Evolutionary conservation across 2,797 vertebrate species (phyloP), one percentile per base, ranked within the genome.

Genomic region (Muscicapa comitata): DNA sequence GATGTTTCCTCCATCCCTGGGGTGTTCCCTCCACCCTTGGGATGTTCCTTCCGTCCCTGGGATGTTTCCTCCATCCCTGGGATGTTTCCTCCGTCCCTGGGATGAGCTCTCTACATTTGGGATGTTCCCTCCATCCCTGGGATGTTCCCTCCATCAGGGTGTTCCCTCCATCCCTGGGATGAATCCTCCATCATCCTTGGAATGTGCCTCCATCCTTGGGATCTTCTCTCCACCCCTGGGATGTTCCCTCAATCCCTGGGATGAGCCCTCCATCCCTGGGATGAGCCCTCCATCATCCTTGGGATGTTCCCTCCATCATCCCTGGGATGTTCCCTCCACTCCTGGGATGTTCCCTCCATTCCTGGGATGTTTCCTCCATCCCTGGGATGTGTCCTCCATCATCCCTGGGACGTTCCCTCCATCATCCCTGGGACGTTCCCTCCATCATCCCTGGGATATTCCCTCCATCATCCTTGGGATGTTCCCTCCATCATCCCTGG

Each of bases 341-440:
- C 40, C 0, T 3, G 35, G n/a, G 3, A 23, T 45, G 43, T 13
- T 47, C 24, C 17, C 50, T 58, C 35, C 40, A 3, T 3, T 20
- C 21, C 45, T 24, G 45, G 45, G 21, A 14, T 26, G 45, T 9
- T 31, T 19, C 17, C 47, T 58, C 35, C 43, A 3, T 28, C 62
- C 37, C 1, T 3, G 38, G 35, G 3, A 14, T 47, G 45, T 9
- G 28, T 10, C 24, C 24, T 47, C 54, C 33, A 31, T 51, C 43
- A 3, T n/a, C 70, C 43, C 1, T 3, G 38, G n/a, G 3, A 13
- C 8, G 11, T 12, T 7, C 43, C 5, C 45, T 47, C 13, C 7
- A 47, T 6, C 43, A 3, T 24, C 66, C 40, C 0, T 3, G n/a
- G 31, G 2, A 23, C 13, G 21, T 45, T 6, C 19, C 18, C 43